These are phyloP conservation scores for Rhinichthys klamathensis DNA, from an alignment of 2,113 vertebrate genomes.

Conservation along the genomic window DNA sequence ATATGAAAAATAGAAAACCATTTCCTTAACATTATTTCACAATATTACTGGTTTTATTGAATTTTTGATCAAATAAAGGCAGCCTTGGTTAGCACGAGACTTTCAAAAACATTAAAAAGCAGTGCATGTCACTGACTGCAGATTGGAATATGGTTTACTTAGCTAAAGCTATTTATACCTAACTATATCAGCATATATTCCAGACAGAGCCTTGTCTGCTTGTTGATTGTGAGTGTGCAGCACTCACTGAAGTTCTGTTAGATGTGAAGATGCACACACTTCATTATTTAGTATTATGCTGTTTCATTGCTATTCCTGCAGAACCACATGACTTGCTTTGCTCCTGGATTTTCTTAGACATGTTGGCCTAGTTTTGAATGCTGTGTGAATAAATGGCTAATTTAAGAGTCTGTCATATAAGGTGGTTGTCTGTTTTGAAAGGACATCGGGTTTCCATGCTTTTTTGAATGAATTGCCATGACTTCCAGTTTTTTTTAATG, in stretches of 20 bases:
- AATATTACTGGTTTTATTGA: too few species aligned
- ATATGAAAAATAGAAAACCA: too few species aligned
- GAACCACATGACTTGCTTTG: background rate
- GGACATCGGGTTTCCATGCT: too few species aligned
- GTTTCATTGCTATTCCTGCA: background rate
- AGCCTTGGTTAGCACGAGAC: too few species aligned
- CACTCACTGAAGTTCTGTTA: background rate
- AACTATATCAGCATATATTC: background rate
- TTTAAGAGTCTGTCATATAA: background rate
- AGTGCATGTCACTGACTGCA: too few species aligned
- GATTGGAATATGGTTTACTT: background rate
- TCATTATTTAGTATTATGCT: background rate
- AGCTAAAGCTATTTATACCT: background rate
- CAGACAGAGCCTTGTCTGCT: background rate
- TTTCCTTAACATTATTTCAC: too few species aligned
- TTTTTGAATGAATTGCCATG: background rate
- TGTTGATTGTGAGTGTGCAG: background rate
- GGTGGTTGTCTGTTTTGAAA: background rate
- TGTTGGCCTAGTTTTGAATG: background rate
- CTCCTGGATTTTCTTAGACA: background rate
- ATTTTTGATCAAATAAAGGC: too few species aligned
- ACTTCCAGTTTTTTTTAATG: background rate
- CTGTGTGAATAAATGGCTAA: background rate
- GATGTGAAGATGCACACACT: conserved; percentile 6
- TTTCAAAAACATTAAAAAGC: too few species aligned